phyloP scores from a whole-genome alignment of 2,797 vertebrate genomes.

The Onychomys arenicola region DNA sequence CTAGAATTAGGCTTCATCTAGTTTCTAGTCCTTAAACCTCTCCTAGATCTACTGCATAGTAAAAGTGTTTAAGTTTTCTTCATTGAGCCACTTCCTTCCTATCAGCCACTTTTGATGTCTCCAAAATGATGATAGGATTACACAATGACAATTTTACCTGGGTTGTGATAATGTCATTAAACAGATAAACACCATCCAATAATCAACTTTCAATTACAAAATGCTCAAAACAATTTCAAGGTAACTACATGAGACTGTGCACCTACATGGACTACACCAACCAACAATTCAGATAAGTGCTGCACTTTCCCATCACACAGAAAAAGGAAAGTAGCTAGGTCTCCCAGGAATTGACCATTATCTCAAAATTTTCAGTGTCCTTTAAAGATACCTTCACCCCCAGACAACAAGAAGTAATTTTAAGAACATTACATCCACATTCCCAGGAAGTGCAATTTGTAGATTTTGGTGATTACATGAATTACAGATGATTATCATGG shows the following conservation, averaged over 20 bases:
- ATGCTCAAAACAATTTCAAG: background rate
- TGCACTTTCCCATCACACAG: background rate
- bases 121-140: too few species aligned
- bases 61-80: background rate
- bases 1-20: background rate
- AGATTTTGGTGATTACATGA: too few species aligned
- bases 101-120: too few species aligned
- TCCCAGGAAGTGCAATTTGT: background rate
- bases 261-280: background rate
- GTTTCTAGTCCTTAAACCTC: background rate
- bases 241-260: background rate
- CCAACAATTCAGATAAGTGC: background rate
- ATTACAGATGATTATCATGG: background rate
- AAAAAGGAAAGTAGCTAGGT: background rate
- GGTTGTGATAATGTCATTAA: background rate
- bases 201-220: background rate
- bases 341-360: background rate
- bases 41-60: background rate
- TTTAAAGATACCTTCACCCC: background rate
- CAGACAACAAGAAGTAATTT: background rate
- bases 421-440: background rate
- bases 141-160: too few species aligned
- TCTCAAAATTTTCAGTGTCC: background rate
- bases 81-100: too few species aligned
- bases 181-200: background rate